Percentiles rank a stretch among this genome's conserved stretches.
Conservation (phyloP, 2,888 invertebrate species). For the Ichneumoninae sp. region DNA sequence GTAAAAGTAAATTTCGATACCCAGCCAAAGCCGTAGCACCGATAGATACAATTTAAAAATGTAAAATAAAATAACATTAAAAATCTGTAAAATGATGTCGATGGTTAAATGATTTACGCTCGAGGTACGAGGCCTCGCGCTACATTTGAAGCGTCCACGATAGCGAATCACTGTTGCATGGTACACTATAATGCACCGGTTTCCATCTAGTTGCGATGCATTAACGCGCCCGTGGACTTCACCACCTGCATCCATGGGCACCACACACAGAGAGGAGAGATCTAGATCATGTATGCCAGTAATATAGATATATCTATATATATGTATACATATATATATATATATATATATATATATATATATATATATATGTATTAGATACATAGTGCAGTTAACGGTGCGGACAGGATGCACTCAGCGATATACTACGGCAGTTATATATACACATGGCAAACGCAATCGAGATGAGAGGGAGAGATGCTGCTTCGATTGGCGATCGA, state of each 20-base stretch:
- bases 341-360: constrained; percentile 19
- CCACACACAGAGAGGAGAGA: constrained; percentile 1
- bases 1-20: too few species aligned
- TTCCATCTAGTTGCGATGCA: constrained; percentile 42
- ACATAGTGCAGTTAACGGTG: constrained; percentile 35
- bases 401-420: constrained; percentile 47
- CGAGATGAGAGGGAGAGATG: constrained; percentile 55
- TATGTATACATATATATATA: not conserved
- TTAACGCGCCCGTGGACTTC: constrained; percentile 28
- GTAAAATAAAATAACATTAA: not conserved
- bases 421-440: constrained; percentile 32
- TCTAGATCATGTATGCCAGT: constrained; percentile 13
- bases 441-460: constrained; percentile 45
- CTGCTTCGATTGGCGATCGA: constrained; percentile 59
- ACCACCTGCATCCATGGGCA: constrained; percentile 6
- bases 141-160: not conserved
- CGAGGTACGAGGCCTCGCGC: constrained; percentile 1
- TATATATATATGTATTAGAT: constrained; percentile 38
- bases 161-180: constrained; percentile 14
- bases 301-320: constrained; percentile 10
- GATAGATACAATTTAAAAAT: not conserved
- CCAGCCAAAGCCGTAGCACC: not conserved
- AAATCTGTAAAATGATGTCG: not conserved
- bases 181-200: constrained; percentile 28
- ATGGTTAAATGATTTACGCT: constrained; percentile 2